These are phyloP conservation scores for Echinometra lucunter DNA, from an alignment of 53 echinoderm and acorn worm genomes.

Conservation along the genomic window DNA sequence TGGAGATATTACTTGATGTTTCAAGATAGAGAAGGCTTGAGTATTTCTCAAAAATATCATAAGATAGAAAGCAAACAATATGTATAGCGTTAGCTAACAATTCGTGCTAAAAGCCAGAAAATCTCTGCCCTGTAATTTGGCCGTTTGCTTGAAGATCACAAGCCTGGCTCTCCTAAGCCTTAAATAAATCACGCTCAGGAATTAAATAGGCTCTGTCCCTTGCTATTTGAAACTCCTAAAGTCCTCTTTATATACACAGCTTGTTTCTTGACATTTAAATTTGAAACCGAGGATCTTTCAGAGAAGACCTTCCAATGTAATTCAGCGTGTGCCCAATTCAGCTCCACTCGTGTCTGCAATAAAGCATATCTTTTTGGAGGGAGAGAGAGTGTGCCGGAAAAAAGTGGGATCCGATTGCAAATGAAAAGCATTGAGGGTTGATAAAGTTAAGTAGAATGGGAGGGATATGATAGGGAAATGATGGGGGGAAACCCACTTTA, in stretches of 20 bases:
- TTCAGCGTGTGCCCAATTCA: conserved; percentile 53
- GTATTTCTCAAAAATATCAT: not conserved
- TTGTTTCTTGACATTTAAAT: conserved; percentile 61
- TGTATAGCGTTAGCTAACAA: not conserved
- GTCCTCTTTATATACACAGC: conserved; percentile 58
- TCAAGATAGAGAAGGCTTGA: not conserved
- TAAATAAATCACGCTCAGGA: conserved; percentile 16
- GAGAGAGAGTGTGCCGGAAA: conserved; percentile 25
- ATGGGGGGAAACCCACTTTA: conserved; percentile 27
- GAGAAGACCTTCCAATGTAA: not conserved
- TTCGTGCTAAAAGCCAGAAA: conserved; percentile 15
- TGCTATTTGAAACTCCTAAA: conserved; percentile 48
- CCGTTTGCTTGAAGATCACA: conserved; percentile 39
- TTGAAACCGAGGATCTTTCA: not conserved
- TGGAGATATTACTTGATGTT: not conserved
- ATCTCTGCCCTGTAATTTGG: conserved; percentile 23
- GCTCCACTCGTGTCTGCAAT: conserved; percentile 51
- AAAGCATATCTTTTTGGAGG: conserved; percentile 49
- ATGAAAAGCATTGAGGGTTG: conserved; percentile 35
- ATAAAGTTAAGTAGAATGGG: conserved; percentile 14
- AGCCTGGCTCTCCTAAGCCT: not conserved
- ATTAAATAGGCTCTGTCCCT: conserved; percentile 44
- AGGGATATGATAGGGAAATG: conserved; percentile 50
- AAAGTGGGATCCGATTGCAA: conserved; percentile 55
- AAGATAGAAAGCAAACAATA: not conserved